A percentile compares a stretch with the other conserved stretches of the same genome.
phyloP scores from a whole-genome alignment of 2,888 invertebrate species.

The Acronicta psi region DNA sequence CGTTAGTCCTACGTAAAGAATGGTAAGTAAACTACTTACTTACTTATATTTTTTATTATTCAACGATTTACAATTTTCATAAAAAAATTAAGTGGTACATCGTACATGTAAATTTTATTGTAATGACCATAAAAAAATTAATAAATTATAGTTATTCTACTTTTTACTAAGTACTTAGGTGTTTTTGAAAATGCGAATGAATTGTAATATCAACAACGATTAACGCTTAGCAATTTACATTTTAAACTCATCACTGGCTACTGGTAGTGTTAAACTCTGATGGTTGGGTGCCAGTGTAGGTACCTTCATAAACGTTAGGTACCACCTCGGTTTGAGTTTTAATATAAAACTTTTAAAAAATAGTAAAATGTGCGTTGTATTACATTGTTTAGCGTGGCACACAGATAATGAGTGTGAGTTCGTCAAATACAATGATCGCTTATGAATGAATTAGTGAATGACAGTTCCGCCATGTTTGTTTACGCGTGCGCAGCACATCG shows the following conservation, averaged over 20 bases:
- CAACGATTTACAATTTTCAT: too few species aligned
- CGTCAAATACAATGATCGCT: slow-evolving; percentile 83
- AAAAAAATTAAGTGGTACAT: too few species aligned
- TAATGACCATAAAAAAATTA: too few species aligned
- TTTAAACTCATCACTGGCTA: slow-evolving; percentile 26
- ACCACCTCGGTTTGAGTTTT: slow-evolving; percentile 24
- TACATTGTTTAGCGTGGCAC: slow-evolving; percentile 47
- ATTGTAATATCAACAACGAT: slow-evolving; percentile 13
- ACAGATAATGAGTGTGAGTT: slow-evolving; percentile 75
- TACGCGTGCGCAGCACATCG: slow-evolving; percentile 81
- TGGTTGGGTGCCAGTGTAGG: slow-evolving; percentile 11
- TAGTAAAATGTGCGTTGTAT: slow-evolving; percentile 41
- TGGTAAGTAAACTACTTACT: too few species aligned
- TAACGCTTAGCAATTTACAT: slow-evolving; percentile 18
- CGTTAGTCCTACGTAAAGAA: too few species aligned
- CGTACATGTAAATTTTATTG: too few species aligned
- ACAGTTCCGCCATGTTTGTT: slow-evolving; percentile 88
- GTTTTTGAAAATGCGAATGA: slow-evolving; percentile 8
- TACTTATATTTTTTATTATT: too few species aligned
- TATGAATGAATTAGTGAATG: slow-evolving; percentile 89
- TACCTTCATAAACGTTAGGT: too few species aligned
- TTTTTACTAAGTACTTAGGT: too few species aligned
- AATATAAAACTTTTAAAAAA: slow-evolving; percentile 36
- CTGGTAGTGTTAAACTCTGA: slow-evolving; percentile 25
- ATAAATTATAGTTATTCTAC: too few species aligned